These are phyloP conservation scores for Neodiprion fabricii DNA, from an alignment of 1,140 invertebrate genomes.

Conservation along the genomic window DNA sequence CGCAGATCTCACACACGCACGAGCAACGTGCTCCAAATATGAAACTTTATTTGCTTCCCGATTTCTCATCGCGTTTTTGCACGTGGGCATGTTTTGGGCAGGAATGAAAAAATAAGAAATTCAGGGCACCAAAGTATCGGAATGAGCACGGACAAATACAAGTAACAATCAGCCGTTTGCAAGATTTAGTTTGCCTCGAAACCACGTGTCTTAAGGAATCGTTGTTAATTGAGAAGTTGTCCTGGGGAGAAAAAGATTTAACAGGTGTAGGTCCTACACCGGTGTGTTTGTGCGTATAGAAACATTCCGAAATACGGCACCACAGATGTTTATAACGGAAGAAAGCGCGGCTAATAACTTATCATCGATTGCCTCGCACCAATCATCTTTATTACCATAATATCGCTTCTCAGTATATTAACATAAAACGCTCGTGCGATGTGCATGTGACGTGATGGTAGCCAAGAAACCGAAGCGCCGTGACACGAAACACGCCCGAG, in stretches of 20 bases:
- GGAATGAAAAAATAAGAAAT: too few species aligned
- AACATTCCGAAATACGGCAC: neutral
- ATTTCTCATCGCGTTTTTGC: too few species aligned
- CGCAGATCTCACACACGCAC: conserved; percentile 1
- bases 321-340: neutral
- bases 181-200: neutral
- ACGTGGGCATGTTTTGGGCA: too few species aligned
- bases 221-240: neutral
- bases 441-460: conserved; percentile 12
- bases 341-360: conserved; percentile 1
- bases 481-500: conserved; percentile 1
- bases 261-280: neutral
- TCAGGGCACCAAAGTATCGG: too few species aligned
- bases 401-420: neutral
- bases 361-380: neutral
- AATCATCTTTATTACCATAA: conserved; percentile 9
- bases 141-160: too few species aligned
- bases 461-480: neutral
- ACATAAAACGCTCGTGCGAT: neutral
- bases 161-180: neutral
- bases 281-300: neutral
- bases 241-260: neutral
- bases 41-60: neutral
- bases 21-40: neutral
- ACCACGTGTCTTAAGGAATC: neutral